These are phyloP conservation scores for Orthosia cruda DNA, from an alignment of 2,888 invertebrate species.

Conservation along the genomic window DNA sequence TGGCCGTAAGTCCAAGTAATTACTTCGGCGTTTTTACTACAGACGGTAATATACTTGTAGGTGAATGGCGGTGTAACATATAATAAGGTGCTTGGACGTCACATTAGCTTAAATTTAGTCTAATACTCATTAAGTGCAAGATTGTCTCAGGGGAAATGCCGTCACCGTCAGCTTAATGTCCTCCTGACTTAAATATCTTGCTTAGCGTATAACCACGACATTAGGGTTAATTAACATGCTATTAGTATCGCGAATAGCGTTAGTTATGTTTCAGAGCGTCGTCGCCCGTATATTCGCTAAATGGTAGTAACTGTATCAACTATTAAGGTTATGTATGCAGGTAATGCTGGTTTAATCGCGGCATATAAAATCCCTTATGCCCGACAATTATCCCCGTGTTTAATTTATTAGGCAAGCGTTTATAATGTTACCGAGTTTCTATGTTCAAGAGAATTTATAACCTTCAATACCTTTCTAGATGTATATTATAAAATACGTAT, in stretches of 20 bases:
- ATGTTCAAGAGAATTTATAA: conserved; percentile 13
- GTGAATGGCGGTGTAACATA: background rate
- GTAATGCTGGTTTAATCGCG: background rate
- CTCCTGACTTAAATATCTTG: conserved; percentile 33
- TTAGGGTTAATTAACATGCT: no score
- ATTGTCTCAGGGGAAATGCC: conserved; percentile 37
- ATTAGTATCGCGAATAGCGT: no score
- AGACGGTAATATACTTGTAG: conserved; percentile 7
- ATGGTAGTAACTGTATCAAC: no score
- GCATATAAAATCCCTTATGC: conserved; percentile 38
- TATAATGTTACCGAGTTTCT: conserved; percentile 7
- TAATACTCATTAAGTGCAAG: conserved; percentile 37
- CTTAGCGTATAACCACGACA: conserved; percentile 31
- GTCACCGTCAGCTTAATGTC: conserved; percentile 46
- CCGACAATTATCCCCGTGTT: conserved; percentile 35
- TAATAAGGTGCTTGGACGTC: background rate
- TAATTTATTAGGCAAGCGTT: conserved; percentile 28
- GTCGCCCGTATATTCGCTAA: no score
- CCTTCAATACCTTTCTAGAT: background rate
- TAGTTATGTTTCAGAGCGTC: no score
- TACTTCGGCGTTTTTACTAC: conserved; percentile 30
- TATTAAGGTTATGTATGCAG: no score
- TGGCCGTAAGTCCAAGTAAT: conserved; percentile 13
- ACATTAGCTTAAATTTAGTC: conserved; percentile 43
- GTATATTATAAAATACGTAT: background rate